Conservation (phyloP, 2,113 vertebrate genomes). For the Stegastes partitus region DNA sequence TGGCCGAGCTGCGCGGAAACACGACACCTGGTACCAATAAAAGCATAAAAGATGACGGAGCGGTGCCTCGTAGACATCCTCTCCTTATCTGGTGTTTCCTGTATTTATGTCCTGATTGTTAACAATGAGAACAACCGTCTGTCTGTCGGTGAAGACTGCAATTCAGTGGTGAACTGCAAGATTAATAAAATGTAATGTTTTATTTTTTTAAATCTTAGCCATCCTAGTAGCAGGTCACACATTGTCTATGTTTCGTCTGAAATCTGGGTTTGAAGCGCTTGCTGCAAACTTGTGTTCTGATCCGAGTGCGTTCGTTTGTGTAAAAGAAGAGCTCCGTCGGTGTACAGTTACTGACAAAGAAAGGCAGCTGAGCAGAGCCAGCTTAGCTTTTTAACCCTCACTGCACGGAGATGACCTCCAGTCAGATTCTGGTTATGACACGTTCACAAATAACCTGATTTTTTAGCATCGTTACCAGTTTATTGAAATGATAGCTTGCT, state of each 20-base stretch:
- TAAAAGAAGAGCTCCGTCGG: conserved; percentile 17
- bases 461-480: too few species aligned
- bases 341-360: conserved; percentile 49
- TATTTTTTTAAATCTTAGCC: too few species aligned
- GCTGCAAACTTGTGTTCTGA: too few species aligned
- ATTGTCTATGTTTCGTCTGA: too few species aligned
- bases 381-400: neutral
- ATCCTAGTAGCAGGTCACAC: too few species aligned
- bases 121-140: neutral
- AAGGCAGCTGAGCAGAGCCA: conserved; percentile 48
- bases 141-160: neutral
- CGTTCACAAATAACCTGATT: too few species aligned
- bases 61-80: neutral
- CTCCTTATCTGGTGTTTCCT: neutral
- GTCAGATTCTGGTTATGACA: too few species aligned
- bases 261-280: too few species aligned
- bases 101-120: neutral
- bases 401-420: too few species aligned
- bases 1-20: neutral
- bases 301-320: conserved; percentile 2
- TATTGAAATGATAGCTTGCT: too few species aligned
- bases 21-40: conserved; percentile 5
- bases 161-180: too few species aligned
- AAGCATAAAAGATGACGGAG: neutral
- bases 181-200: too few species aligned